Conservation (phyloP, 2,797 vertebrate species). For the Valencia hispanica region DNA sequence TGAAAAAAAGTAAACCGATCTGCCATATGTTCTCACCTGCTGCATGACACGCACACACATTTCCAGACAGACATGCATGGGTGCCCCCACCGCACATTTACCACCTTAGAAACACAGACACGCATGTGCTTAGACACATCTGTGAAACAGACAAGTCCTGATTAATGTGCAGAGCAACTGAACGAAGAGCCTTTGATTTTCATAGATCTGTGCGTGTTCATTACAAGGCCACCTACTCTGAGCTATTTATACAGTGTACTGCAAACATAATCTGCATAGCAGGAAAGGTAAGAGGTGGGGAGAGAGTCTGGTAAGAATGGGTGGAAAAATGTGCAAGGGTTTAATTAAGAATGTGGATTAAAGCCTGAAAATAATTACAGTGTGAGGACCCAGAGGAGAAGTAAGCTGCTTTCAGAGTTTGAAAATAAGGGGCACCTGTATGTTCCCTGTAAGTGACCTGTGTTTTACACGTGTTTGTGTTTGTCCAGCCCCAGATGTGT, state of each 20-base stretch:
- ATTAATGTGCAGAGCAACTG: slow-evolving; percentile 60
- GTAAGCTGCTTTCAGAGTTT: slow-evolving; percentile 26
- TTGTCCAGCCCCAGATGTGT: slow-evolving; percentile 45
- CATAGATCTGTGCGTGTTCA: slow-evolving; percentile 62
- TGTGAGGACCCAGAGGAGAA: slow-evolving; percentile 26
- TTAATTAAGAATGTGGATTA: slow-evolving; percentile 69
- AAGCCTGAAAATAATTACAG: slow-evolving; percentile 54
- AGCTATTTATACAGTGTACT: slow-evolving; percentile 57
- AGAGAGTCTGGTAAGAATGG: slow-evolving; percentile 11
- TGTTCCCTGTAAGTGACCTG: slow-evolving; percentile 34
- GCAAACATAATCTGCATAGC: slow-evolving; percentile 65
- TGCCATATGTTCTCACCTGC: slow-evolving; percentile 57
- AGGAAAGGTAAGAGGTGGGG: slow-evolving; percentile 31
- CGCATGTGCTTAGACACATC: slow-evolving; percentile 57
- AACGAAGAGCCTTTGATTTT: slow-evolving; percentile 65
- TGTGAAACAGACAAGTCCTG: slow-evolving; percentile 64
- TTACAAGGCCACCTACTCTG: slow-evolving; percentile 67
- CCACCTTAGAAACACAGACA: slow-evolving; percentile 15
- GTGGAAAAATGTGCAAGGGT: slow-evolving; percentile 36
- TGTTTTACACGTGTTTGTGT: slow-evolving; percentile 61
- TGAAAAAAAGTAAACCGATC: slow-evolving; percentile 54
- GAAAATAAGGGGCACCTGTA: slow-evolving; percentile 37
- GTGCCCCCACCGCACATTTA: slow-evolving; percentile 32
- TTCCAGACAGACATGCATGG: slow-evolving; percentile 40
- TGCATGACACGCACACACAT: slow-evolving; percentile 43